Base-by-base conservation (phyloP, 2,113 vertebrate species). In the Diphyllodes magnificus region DNA sequence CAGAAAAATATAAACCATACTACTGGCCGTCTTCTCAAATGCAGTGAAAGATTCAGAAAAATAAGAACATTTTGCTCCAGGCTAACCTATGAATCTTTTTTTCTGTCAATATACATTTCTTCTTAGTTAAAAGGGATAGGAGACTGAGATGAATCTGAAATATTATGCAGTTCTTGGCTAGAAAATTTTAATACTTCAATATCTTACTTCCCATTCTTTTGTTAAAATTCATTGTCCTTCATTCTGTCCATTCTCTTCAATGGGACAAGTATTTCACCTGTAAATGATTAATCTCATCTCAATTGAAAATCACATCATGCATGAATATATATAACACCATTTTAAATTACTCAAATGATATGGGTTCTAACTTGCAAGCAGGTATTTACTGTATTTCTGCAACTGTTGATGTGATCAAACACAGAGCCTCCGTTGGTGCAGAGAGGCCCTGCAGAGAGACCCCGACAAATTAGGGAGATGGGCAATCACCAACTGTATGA, bases 381-480 rank as follows among this genome's bases (percentile, higher is more conserved):
- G 42, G 35, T 53, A 12, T 39, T 69, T 81, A 70, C 9, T 17
- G 7, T 19, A 69, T 42, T 84, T 83, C 42, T 78, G 39, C 49
- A 70, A 42, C 3, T 66, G 16, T 54, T 64, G 30, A n/a, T 24
- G 7, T 7, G 6, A 39, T 63, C 22, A 53, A 45, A 63, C 23
- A n/a, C 6, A 35, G 16, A 56, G 6, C 8, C 17, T 82, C 11
- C n/a, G 14, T 25, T 21, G 25, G 6, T 9, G 17, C 24, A 54
- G 16, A 31, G 28, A 39, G 12, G 15, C 13, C 15, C 51, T 59
- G 13, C 10, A 65, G 37, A 24, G 19, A 45, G 13, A 75, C 16
- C 28, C 45, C 0, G 0, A 47, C 17, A 69, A 61, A 49, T 35
- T 9, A 22, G 2, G 54, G 14, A 1, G 3, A 21, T 31, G 40